These are phyloP conservation scores for Poecilia velifera DNA, from an alignment of 2,797 vertebrate species.

Conservation along the genomic window DNA sequence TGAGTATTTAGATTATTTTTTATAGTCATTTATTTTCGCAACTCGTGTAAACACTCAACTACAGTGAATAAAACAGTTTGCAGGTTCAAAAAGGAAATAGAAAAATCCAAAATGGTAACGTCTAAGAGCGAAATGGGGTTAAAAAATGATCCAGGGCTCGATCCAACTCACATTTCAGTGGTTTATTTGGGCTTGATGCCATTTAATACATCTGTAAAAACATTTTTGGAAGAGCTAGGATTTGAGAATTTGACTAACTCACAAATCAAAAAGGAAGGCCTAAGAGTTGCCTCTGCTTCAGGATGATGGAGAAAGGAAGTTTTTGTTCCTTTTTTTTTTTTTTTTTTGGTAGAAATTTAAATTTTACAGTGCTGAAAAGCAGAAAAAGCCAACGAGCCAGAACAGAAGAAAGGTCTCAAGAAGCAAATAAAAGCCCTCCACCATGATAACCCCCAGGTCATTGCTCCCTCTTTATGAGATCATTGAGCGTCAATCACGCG, in stretches of 20 bases:
- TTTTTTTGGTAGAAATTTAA: neutral
- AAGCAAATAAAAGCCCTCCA: constrained; percentile 56
- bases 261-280: neutral
- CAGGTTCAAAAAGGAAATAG: neutral
- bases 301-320: neutral
- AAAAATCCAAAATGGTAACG: neutral
- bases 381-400: constrained; percentile 18
- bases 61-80: neutral
- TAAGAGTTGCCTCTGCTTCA: neutral
- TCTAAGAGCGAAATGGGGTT: neutral
- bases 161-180: neutral
- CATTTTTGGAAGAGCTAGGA: neutral
- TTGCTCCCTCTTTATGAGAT: constrained; percentile 40
- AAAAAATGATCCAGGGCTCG: neutral
- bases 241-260: neutral
- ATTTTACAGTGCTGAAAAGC: constrained; percentile 8
- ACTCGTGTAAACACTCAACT: neutral
- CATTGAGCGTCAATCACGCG: constrained; percentile 44
- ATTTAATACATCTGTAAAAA: neutral
- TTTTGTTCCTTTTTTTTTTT: neutral
- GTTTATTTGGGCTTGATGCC: neutral
- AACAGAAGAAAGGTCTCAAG: constrained; percentile 32
- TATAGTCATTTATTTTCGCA: neutral
- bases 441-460: constrained; percentile 32
- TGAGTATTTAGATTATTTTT: neutral